These are phyloP conservation scores for Malthinus flaveolus DNA, from an alignment of 2,888 invertebrate genomes.

Conservation along the genomic window DNA sequence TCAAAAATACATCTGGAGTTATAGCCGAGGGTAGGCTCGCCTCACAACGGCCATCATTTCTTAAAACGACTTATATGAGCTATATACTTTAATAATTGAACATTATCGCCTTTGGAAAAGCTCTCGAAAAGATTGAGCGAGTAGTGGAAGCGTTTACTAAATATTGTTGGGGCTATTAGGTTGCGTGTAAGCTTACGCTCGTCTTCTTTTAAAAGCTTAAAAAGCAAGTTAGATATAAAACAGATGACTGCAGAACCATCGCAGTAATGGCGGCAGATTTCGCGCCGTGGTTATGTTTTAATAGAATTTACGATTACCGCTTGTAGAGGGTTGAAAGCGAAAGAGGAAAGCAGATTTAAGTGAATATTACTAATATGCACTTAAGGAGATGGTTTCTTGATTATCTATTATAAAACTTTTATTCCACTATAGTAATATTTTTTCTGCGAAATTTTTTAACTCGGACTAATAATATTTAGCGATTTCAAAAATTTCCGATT, in stretches of 20 bases:
- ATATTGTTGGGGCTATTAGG: slow-evolving; percentile 29
- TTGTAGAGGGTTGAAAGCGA: slow-evolving; percentile 47
- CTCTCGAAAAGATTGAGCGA: slow-evolving; percentile 56
- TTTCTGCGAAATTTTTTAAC: too few species aligned
- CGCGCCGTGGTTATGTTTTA: slow-evolving; percentile 59
- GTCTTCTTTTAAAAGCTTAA: slow-evolving; percentile 27
- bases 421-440: too few species aligned
- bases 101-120: slow-evolving; percentile 54
- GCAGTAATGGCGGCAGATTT: slow-evolving; percentile 57
- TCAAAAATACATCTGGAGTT: slow-evolving; percentile 52
- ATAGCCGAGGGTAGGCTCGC: slow-evolving; percentile 35
- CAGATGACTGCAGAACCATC: slow-evolving; percentile 54
- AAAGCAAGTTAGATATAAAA: slow-evolving; percentile 47
- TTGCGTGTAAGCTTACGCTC: slow-evolving; percentile 29
- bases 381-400: slow-evolving; percentile 49
- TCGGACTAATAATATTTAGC: too few species aligned
- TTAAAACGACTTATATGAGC: slow-evolving; percentile 56
- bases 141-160: slow-evolving; percentile 34
- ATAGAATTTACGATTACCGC: slow-evolving; percentile 59
- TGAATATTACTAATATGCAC: slow-evolving; percentile 51
- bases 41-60: slow-evolving; percentile 50
- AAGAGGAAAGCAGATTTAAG: slow-evolving; percentile 49
- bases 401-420: slow-evolving; percentile 13
- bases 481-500: too few species aligned
- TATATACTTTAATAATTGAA: slow-evolving; percentile 57